A percentile compares a stretch with the other conserved stretches of the same genome.
phyloP scores from a whole-genome alignment of 2,888 invertebrate species.

The Drosophila infuscata region DNA sequence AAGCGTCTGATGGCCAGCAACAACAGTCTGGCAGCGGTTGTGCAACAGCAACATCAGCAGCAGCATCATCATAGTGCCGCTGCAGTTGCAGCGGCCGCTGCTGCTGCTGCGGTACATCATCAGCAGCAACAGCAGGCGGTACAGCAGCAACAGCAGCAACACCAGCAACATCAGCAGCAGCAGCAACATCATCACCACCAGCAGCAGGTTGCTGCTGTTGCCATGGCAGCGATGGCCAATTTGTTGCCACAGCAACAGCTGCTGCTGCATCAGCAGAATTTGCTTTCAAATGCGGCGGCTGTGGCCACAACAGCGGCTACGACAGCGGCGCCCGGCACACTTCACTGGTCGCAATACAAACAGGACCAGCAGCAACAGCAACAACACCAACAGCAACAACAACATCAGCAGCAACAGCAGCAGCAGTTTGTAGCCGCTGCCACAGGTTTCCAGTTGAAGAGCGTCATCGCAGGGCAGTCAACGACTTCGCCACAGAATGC shows the following conservation, averaged over 20 bases:
- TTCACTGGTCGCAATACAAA: constrained; percentile 78
- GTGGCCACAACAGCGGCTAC: constrained; percentile 67
- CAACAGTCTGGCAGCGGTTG: constrained; percentile 79
- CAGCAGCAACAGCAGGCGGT: constrained; percentile 72
- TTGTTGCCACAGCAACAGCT: constrained; percentile 82
- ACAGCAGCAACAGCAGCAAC: constrained; percentile 70
- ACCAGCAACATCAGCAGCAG: constrained; percentile 75
- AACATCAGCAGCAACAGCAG: constrained; percentile 75
- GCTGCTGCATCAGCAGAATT: constrained; percentile 82
- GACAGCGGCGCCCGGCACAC: constrained; percentile 73
- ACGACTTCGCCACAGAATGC: constrained; percentile 80
- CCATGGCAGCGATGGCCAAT: constrained; percentile 84
- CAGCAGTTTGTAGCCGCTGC: constrained; percentile 74
- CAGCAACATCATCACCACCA: constrained; percentile 78
- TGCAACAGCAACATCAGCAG: constrained; percentile 76
- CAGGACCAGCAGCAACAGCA: constrained; percentile 73
- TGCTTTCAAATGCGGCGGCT: constrained; percentile 80
- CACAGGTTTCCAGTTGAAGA: constrained; percentile 78
- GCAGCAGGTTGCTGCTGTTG: constrained; percentile 83
- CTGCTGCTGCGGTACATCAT: constrained; percentile 76
- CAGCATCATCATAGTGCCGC: constrained; percentile 80
- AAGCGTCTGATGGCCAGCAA: constrained; percentile 85
- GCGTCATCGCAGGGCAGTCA: constrained; percentile 73
- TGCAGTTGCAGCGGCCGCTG: constrained; percentile 72
- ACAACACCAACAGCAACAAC: constrained; percentile 79